Evolutionary conservation across 2,113 vertebrate species (phyloP), one percentile per base, ranked within the genome.

Genomic region (Corydoras maculifer): DNA sequence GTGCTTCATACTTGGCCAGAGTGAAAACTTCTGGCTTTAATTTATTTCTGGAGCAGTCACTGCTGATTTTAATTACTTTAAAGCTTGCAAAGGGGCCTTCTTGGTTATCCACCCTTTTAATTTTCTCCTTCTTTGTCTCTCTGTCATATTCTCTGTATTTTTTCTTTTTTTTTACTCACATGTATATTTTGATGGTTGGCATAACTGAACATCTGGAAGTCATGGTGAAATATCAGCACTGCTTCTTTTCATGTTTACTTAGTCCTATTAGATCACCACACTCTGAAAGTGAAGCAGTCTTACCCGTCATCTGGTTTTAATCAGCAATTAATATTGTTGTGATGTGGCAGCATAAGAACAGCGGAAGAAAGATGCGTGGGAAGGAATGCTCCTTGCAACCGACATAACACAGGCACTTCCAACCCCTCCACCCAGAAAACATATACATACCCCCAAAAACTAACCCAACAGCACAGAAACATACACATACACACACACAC

Each of bases 41-140:
- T 92, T 92, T 93, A 92, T 83, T 91, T 82, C 82, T 90, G 87
- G 85, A 90, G 86, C 81, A 79, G 76, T 77, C 76, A 82, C 67
- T 83, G 79, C 83, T 77, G 86, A 88, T 87, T 90, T 80, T 91
- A 90, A 91, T 91, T 90, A 91, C 85, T 87, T 90, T 87, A 85
- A 80, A 87, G 84, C 86, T 87, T 78, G 82, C 84, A 83, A 82
- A 83, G 83, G 85, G 35, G 63, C 31, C 62, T 62, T 74, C 64
- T 78, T 87, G 84, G 86, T 88, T 86, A 87, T 86, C 81, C 83
- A 81, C 74, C 72, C 64, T 81, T 77, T 80, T 49, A 14, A 57
- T 13, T 71, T 58, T 83, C 82, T 82, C 81, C 82, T 78, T 73
- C 75, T 59, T 83, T 80, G 82, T 82, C 83, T 85, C 86, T 72